Base-by-base conservation (phyloP, 1,140 invertebrate genomes). In the Neelides sp. region DNA sequence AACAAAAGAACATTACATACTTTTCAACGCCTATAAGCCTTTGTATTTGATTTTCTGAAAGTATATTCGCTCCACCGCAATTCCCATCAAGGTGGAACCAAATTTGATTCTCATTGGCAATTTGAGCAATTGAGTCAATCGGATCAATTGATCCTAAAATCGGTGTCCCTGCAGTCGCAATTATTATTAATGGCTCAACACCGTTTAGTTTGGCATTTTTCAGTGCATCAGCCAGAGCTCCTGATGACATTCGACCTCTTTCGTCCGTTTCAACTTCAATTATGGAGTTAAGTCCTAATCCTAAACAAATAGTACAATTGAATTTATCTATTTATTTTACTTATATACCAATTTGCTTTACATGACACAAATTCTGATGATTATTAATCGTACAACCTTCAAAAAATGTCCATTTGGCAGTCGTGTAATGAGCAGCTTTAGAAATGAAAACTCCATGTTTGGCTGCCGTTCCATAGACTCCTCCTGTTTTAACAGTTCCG, bases 71-170 rank as follows among this genome's bases (percentile, higher is more conserved):
- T 2, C 91, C 91, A 30, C 82, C 82, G 88, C 89, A 95, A 2
- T 91, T 90, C 1, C 88, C 91, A 64, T 98, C 93, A 1, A 95
- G 87, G 64, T 98, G 93, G 27, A 97, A 68, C 93, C 93, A 98
- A 48, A 97, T 65, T 2, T 78, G 75, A 61, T 90, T 77, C 61
- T 85, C 78, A 53, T 79, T 67, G 63, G 91, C 95, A 3, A 96
- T 62, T 22, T 79, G 77, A 0, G 85, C 80, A 32, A 97, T 81
- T 22, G 78, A 70, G 4, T 73, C 67, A 7, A 97, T 63, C 1
- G 91, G 88, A 69, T 98, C 93, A 59, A 85, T 94, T 0, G 91
- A 88, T 0, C 91, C 89, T 24, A 82, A 68, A 0, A 73, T 68
- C 12, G 48, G 40, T 2, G 48, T 50, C 2, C 48, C 37, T 32